A percentile compares a stretch with the other conserved stretches of the same genome.
phyloP scores from a whole-genome alignment of 2,888 invertebrate genomes.

The Drosophila barbarae region DNA sequence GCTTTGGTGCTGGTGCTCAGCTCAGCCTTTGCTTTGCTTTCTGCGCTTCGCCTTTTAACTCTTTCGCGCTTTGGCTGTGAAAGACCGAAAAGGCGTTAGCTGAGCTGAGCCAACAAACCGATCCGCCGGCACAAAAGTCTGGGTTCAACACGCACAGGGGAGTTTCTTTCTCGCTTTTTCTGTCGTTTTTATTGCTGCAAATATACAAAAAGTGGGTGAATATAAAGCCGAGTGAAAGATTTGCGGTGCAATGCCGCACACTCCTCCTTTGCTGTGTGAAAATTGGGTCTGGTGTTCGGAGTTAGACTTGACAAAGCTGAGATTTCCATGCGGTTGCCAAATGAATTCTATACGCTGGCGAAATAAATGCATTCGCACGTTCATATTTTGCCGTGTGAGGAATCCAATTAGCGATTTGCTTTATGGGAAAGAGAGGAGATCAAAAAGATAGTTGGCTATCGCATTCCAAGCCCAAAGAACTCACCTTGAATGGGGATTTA shows the following conservation, averaged over 20 bases:
- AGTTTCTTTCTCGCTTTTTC: conserved; percentile 13
- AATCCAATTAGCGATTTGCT: conserved; percentile 25
- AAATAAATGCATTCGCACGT: conserved; percentile 35
- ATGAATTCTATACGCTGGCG: conserved; percentile 53
- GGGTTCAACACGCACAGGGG: conserved; percentile 51
- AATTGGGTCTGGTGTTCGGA: conserved; percentile 54
- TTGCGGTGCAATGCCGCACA: conserved; percentile 55
- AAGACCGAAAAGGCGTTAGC: conserved; percentile 66
- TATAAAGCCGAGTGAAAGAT: conserved; percentile 59
- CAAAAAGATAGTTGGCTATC: conserved; percentile 19
- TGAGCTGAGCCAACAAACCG: conserved; percentile 38
- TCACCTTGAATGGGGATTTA: conserved; percentile 7
- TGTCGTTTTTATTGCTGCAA: conserved; percentile 38
- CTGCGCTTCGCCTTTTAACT: conserved; percentile 59
- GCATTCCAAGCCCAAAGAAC: conserved; percentile 12
- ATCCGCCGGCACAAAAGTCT: conserved; percentile 54
- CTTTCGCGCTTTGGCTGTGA: conserved; percentile 63
- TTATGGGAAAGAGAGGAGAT: conserved; percentile 16
- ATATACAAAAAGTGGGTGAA: conserved; percentile 40
- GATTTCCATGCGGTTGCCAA: conserved; percentile 61
- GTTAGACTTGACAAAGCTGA: conserved; percentile 55
- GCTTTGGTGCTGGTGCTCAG: conserved; percentile 40
- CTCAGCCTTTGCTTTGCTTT: conserved; percentile 24
- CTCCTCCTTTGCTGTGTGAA: conserved; percentile 45
- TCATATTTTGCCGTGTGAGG: conserved; percentile 13